Conservation (phyloP, 1,140 invertebrate species). For the Hermetia illucens region DNA sequence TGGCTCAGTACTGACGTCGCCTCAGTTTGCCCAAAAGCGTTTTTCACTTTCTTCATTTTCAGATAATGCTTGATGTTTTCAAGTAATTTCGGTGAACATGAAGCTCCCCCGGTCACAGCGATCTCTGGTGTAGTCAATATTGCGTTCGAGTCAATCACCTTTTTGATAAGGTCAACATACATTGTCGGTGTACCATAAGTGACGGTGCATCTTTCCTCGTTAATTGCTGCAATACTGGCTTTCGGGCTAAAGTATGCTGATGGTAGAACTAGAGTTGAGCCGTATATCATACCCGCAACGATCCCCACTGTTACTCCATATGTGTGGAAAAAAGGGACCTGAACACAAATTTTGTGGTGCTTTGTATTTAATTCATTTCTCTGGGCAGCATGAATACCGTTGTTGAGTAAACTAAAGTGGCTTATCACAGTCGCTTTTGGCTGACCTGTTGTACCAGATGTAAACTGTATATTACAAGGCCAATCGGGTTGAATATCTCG, state of each 20-base stretch:
- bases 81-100: constrained; percentile 57
- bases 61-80: constrained; percentile 41
- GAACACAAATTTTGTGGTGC: constrained; percentile 48
- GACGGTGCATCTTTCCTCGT: constrained; percentile 59
- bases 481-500: constrained; percentile 44
- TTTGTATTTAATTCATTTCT: constrained; percentile 40
- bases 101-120: constrained; percentile 60
- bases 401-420: constrained; percentile 78
- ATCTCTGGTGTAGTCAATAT: constrained; percentile 35
- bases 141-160: constrained; percentile 34
- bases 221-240: constrained; percentile 47
- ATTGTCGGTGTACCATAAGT: constrained; percentile 92
- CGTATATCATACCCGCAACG: constrained; percentile 43
- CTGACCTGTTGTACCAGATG: constrained; percentile 57
- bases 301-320: constrained; percentile 66
- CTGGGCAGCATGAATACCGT: constrained; percentile 50
- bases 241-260: constrained; percentile 50
- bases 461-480: constrained; percentile 71
- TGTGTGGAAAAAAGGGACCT: constrained; percentile 87
- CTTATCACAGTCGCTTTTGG: constrained; percentile 79
- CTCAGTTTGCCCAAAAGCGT: constrained; percentile 82
- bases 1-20: constrained; percentile 62
- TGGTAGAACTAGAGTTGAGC: constrained; percentile 56
- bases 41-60: constrained; percentile 37
- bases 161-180: constrained; percentile 71